Base-by-base conservation (phyloP, 2,113 vertebrate genomes). In the Dasyprocta punctata region DNA sequence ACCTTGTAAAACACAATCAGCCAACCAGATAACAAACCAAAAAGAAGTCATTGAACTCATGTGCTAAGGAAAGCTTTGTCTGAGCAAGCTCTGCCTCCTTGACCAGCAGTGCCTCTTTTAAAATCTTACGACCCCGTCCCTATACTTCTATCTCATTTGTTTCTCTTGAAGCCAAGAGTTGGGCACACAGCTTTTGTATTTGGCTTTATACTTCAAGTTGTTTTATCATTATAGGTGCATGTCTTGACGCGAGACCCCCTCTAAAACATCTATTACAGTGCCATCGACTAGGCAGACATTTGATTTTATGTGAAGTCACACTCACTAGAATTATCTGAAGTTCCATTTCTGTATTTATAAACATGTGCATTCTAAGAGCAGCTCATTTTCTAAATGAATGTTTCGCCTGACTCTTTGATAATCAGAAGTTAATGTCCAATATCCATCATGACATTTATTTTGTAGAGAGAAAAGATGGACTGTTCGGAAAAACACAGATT, bases 331-430 rank as follows among this genome's bases (percentile, higher is more conserved):
- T 30, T 86, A 56, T 89, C 73, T 78, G 38, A 71, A 56, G 67
- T 92, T 71, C 77, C 44, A 30, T 83, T 86, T 97, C 83, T 80
- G 30, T 95, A 73, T 78, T 92, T 90, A 52, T 75, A 94, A 92
- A 73, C 54, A 54, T 6, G 19, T 96, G 30, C 36, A 41, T 81
- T 91, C 1, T 87, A 95, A 93, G 86, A 92, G 58, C 44, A 92
- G 58, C 44, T 77, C 33, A 92, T 93, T 92, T 96, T 95, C 41
- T 95, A 80, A 94, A 78, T n/a, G 22, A 80, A 83, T 89, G n/a
- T 6, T 96, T 84, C 80, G 52, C 65, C 33, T 90, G 58, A 85
- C 73, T 95, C 92, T 85, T 94, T 60, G 49, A 54, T 78, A 63
- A 63, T 93, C 28, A 65, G 54, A 94, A 77, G 30, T 94, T 92